Percentiles rank a stretch among this genome's conserved stretches.
Conservation (phyloP, 2,888 invertebrate species). For the Ferrisia virgata region DNA sequence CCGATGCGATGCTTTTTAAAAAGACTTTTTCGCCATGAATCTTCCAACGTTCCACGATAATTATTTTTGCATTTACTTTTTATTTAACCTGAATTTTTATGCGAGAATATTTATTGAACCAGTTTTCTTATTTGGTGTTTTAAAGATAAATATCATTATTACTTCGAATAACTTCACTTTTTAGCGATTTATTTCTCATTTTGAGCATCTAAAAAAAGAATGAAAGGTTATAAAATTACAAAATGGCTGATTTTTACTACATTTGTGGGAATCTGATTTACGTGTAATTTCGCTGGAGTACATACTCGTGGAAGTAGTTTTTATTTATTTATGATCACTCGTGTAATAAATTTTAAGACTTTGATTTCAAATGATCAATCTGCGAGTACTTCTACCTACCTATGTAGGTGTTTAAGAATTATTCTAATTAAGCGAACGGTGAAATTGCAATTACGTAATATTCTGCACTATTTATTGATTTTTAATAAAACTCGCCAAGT, state of each 20-base stretch:
- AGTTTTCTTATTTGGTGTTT: not conserved
- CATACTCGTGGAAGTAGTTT: not conserved
- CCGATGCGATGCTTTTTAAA: too few relatives aligned
- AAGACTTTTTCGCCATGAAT: not conserved
- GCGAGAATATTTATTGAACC: not conserved
- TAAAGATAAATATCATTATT: not conserved
- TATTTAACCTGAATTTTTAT: not conserved
- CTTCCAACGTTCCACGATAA: not conserved
- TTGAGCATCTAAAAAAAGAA: not conserved
- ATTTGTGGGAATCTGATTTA: not conserved
- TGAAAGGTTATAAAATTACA: not conserved
- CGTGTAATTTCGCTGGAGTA: not conserved
- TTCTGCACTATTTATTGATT: not conserved
- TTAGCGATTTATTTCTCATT: not conserved
- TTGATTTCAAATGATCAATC: not conserved
- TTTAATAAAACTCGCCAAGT: not conserved
- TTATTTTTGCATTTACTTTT: not conserved
- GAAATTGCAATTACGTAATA: not conserved
- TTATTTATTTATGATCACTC: not conserved
- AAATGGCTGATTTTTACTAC: not conserved
- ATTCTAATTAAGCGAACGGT: not conserved
- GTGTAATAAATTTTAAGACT: not conserved
- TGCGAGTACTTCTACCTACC: too few relatives aligned
- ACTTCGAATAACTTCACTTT: not conserved
- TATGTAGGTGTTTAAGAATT: too few relatives aligned